Evolutionary conservation across 1,140 invertebrate genomes (phyloP), one percentile per base, ranked within the genome.

Genomic region (Steinernema feltiae): DNA sequence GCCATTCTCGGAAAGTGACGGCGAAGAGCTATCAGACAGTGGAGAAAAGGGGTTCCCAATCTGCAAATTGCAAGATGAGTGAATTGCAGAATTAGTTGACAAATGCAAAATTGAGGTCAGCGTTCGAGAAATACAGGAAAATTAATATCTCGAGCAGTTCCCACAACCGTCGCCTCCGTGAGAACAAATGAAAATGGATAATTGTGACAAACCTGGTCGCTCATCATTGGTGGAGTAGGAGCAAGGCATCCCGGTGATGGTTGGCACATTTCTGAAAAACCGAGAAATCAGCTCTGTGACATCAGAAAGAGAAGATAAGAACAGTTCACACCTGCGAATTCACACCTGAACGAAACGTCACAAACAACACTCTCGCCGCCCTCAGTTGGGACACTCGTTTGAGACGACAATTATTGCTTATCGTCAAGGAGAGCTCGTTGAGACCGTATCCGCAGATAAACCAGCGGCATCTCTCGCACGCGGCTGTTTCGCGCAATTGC

Each of bases 51-150:
- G 0, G 94, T 92, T 87, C 95, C 97, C 84, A 97, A 94, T 83
- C 94, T 94, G 89, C 95, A 98, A 24, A 95, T 92, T 0, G 94
- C 91, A 30, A 92, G n/a, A n/a, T n/a, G n/a, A n/a, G n/a, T n/a
- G n/a, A 90, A 69, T 91, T 91, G 88, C 95, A 98, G 1, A 92
- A 93, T 79, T 92, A 90, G 85, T 95, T n/a, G n/a, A 98, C 86
- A 92, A 97, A 83, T 92, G 96, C 87, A n/a, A n/a, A n/a, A n/a
- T n/a, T n/a, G n/a, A n/a, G n/a, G n/a, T n/a, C n/a, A n/a, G n/a
- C n/a, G n/a, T n/a, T 71, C 70, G 7, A 32, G 18, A 46, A 46
- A 46, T 46, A 46, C 7, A n/a, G n/a, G 41, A 46, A 12, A n/a
- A n/a, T n/a, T n/a, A n/a, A n/a, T n/a, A n/a, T n/a, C n/a, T n/a